Percentiles rank a stretch among this genome's conserved stretches.
Evolutionary conservation across 2,888 invertebrate species (phyloP).

Genomic region (Perithous albicinctus): DNA sequence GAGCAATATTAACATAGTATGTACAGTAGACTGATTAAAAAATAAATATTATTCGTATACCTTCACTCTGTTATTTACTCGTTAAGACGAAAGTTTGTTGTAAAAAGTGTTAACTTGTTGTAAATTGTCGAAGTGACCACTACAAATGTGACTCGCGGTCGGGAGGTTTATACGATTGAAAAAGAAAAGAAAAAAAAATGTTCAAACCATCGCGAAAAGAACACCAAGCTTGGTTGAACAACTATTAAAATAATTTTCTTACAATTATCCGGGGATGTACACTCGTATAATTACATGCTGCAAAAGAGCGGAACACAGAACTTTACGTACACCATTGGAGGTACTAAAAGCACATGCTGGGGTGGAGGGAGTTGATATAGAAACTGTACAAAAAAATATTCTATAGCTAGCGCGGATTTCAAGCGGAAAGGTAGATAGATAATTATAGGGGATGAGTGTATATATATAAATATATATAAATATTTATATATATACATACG

Average conservation of each 20-base stretch:
- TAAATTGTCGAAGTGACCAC: neutral
- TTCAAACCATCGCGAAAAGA: no score
- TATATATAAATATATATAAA: no score
- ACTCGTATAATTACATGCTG: neutral
- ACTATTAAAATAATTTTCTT: slow-evolving; percentile 9
- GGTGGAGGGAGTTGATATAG: neutral
- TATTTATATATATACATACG: no score
- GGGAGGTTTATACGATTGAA: neutral
- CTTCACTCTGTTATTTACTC: neutral
- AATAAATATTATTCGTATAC: slow-evolving; percentile 1
- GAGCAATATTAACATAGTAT: neutral
- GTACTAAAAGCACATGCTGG: neutral
- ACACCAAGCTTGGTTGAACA: neutral
- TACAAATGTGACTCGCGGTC: neutral
- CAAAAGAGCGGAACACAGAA: neutral
- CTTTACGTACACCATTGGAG: neutral
- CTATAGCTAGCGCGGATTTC: slow-evolving; percentile 18
- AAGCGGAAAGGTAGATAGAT: neutral
- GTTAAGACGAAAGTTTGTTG: neutral
- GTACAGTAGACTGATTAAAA: neutral
- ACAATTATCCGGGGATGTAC: slow-evolving; percentile 5
- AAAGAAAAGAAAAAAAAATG: no score
- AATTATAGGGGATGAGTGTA: neutral
- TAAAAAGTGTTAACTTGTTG: neutral
- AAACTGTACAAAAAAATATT: neutral